Evolutionary conservation across 2,888 invertebrate genomes (phyloP).

Genomic region (Plutella xylostella): DNA sequence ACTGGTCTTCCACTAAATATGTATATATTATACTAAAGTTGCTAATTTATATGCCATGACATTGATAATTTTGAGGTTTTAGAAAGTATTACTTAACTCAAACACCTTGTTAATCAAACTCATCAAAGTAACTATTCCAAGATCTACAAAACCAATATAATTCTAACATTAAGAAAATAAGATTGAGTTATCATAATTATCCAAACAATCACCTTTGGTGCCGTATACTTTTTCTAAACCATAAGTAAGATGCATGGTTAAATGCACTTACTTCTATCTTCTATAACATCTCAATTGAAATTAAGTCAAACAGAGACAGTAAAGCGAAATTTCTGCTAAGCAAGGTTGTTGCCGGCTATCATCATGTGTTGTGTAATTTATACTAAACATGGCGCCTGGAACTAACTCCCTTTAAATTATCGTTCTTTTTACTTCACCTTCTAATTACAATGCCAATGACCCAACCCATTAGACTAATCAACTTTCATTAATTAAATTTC

Average conservation of each 20-base stretch:
- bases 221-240: slow-evolving; percentile 57
- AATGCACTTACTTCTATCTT: slow-evolving; percentile 2
- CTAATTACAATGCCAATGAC: neutral
- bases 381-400: neutral
- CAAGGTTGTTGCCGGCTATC: neutral
- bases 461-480: neutral
- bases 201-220: slow-evolving; percentile 45
- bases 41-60: slow-evolving; percentile 37
- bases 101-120: slow-evolving; percentile 23
- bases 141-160: too few species aligned
- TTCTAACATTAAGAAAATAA: slow-evolving; percentile 28
- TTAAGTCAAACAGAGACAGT: neutral
- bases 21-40: too few species aligned
- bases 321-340: neutral
- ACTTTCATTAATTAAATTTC: neutral
- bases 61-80: slow-evolving; percentile 36
- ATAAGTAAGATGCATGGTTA: slow-evolving; percentile 37
- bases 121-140: too few species aligned
- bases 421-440: too few species aligned
- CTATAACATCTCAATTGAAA: too few species aligned
- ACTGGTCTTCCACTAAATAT: too few species aligned
- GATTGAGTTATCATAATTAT: slow-evolving; percentile 16
- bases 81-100: slow-evolving; percentile 23
- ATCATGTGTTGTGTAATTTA: neutral
- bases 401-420: too few species aligned